Percentiles rank a stretch among this genome's conserved stretches.
These are phyloP conservation scores for Lordiphosa mommai DNA, from an alignment of 1,140 invertebrate species.

Conservation along the genomic window DNA sequence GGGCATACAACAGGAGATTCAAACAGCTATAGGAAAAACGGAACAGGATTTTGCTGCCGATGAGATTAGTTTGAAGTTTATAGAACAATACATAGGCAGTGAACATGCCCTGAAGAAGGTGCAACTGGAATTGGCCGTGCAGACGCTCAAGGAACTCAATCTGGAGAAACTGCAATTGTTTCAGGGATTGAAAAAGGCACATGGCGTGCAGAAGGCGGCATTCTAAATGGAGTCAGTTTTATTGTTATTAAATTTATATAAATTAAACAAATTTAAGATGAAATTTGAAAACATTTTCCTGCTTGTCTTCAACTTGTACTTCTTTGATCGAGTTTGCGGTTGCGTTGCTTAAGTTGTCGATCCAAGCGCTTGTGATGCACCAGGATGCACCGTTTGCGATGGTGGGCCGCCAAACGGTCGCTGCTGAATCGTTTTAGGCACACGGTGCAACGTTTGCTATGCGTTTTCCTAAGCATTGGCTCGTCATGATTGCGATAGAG, in stretches of 20 bases:
- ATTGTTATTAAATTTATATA: slow-evolving; percentile 41
- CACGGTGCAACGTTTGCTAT: slow-evolving; percentile 20
- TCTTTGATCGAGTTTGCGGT: no score
- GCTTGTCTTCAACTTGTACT: neutral
- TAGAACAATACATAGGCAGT: slow-evolving; percentile 83
- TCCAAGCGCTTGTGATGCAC: slow-evolving; percentile 7
- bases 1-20: slow-evolving; percentile 61
- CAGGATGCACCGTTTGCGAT: slow-evolving; percentile 25
- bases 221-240: slow-evolving; percentile 3
- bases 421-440: slow-evolving; percentile 28
- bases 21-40: slow-evolving; percentile 68
- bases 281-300: neutral
- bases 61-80: slow-evolving; percentile 81
- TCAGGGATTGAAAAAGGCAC: slow-evolving; percentile 83
- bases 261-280: slow-evolving; percentile 17
- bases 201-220: slow-evolving; percentile 80
- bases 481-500: neutral
- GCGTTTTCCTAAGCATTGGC: neutral
- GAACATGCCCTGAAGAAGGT: slow-evolving; percentile 83
- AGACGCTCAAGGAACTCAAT: slow-evolving; percentile 84
- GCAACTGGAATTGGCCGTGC: slow-evolving; percentile 83
- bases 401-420: neutral
- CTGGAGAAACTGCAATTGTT: slow-evolving; percentile 82
- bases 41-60: slow-evolving; percentile 70
- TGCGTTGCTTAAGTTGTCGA: no score